phyloP scores from a whole-genome alignment of 2,888 invertebrate genomes.

The Cryptocephalus moraei region DNA sequence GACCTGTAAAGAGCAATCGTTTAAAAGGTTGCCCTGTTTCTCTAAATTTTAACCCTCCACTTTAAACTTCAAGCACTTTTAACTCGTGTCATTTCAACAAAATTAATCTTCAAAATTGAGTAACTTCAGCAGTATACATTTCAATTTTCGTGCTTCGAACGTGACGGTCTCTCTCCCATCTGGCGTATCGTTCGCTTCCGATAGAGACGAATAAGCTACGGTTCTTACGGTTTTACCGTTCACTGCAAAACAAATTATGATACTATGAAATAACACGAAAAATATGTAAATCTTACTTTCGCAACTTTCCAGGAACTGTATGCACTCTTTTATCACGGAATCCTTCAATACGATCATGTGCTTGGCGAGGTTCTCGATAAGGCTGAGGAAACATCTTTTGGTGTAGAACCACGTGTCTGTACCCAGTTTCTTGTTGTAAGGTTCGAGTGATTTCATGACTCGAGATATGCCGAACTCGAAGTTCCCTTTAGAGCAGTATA shows the following conservation, averaged over 20 bases:
- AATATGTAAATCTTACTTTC: constrained; percentile 47
- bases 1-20: too few relatives aligned
- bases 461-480: constrained; percentile 97
- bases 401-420: constrained; percentile 99
- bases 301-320: constrained; percentile 82
- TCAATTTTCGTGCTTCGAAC: constrained; percentile 77
- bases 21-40: too few relatives aligned
- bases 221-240: constrained; percentile 79
- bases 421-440: constrained; percentile 87
- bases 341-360: constrained; percentile 84
- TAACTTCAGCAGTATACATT: constrained; percentile 66
- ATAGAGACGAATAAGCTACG: constrained; percentile 70
- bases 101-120: constrained; percentile 34
- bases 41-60: too few relatives aligned
- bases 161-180: constrained; percentile 81
- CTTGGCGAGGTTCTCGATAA: constrained; percentile 82
- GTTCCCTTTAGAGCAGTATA: constrained; percentile 98
- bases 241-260: constrained; percentile 41
- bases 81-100: neutral
- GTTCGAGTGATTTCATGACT: constrained; percentile 93
- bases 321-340: constrained; percentile 75
- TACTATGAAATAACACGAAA: neutral
- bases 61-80: too few relatives aligned
- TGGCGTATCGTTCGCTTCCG: constrained; percentile 51
- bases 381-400: constrained; percentile 89